These are phyloP conservation scores for Oncorhynchus kisutch DNA, from an alignment of 2,113 vertebrate species.

Conservation along the genomic window DNA sequence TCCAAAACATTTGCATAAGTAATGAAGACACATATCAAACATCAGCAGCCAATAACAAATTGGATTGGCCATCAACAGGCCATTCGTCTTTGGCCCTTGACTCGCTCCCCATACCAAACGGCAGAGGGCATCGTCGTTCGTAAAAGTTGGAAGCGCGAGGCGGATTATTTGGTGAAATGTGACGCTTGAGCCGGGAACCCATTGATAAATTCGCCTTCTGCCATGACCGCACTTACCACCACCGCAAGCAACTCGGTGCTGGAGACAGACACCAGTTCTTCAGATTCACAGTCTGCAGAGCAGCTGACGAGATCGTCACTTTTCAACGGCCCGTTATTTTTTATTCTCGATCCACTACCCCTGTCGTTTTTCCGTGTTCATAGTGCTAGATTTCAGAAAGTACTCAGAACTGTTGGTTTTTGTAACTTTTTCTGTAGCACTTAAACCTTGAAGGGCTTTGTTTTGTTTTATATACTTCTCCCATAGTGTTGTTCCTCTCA, in stretches of 20 bases:
- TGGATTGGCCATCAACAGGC: too few species aligned
- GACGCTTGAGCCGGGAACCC: conserved; percentile 63
- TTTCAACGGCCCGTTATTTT: conserved; percentile 54
- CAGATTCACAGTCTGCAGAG: conserved; percentile 68
- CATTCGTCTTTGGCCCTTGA: neutral
- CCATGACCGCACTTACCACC: conserved; percentile 51
- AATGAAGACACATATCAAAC: too few species aligned
- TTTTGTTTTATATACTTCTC: conserved; percentile 36
- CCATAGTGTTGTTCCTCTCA: neutral
- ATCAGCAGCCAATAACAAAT: too few species aligned
- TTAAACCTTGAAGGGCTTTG: neutral
- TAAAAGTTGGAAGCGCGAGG: conserved; percentile 24
- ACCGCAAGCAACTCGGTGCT: conserved; percentile 45
- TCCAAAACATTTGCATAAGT: too few species aligned
- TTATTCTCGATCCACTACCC: conserved; percentile 29
- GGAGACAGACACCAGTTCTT: conserved; percentile 36
- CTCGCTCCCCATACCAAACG: conserved; percentile 9
- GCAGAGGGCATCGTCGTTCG: conserved; percentile 64
- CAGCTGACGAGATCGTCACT: conserved; percentile 59
- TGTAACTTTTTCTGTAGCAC: conserved; percentile 25
- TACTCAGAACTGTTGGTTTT: conserved; percentile 14
- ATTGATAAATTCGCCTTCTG: conserved; percentile 31
- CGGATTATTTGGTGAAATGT: conserved; percentile 58
- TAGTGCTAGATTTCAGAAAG: conserved; percentile 27
- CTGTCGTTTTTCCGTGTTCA: conserved; percentile 34